Evolutionary conservation across 1,140 invertebrate species (phyloP).

Genomic region (Cydia amplana): DNA sequence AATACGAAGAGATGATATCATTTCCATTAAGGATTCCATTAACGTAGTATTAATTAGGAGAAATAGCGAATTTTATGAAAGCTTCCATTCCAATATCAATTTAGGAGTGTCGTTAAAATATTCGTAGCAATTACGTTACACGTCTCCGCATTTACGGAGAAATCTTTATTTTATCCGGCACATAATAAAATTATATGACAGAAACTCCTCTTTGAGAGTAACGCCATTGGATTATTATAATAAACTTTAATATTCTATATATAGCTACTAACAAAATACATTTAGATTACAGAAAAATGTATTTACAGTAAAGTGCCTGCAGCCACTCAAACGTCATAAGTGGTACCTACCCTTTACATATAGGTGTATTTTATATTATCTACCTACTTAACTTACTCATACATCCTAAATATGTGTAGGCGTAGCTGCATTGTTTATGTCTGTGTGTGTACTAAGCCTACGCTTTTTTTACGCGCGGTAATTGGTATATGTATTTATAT

Average conservation of each 20-base stretch:
- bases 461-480: no score
- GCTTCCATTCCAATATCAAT: neutral
- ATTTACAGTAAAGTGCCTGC: neutral
- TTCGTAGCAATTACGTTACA: neutral
- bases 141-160: neutral
- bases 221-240: neutral
- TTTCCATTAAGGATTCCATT: slow-evolving; percentile 1
- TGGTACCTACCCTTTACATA: no score
- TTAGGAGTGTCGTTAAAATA: neutral
- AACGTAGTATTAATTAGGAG: neutral
- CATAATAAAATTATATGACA: neutral
- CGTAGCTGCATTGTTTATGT: no score
- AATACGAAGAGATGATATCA: neutral
- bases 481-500: no score
- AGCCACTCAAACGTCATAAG: no score
- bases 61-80: neutral
- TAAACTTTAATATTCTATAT: neutral
- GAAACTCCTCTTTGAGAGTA: neutral
- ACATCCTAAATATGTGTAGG: no score
- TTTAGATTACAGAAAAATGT: neutral
- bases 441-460: no score
- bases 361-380: no score
- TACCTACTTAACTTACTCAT: no score
- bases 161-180: neutral
- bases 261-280: no score